Conservation (phyloP, 2,888 invertebrate genomes). For the Steinernema carpocapsae region DNA sequence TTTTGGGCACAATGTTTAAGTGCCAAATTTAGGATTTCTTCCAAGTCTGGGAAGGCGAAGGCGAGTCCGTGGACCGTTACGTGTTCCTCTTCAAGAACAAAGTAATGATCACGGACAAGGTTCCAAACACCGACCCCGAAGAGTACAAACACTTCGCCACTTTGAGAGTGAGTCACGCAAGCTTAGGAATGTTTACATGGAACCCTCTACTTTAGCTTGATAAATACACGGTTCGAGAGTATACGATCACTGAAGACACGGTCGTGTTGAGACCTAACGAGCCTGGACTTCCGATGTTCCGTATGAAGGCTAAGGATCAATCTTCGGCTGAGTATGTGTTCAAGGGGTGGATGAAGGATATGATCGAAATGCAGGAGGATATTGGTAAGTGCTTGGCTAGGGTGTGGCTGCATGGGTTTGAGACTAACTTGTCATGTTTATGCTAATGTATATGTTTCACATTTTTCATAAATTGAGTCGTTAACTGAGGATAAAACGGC, state of each 20-base stretch:
- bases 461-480: background rate
- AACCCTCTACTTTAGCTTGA: conserved; percentile 65
- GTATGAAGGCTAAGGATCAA: conserved; percentile 60
- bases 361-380: conserved; percentile 68
- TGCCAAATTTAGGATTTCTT: conserved; percentile 69
- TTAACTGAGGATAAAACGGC: too few species aligned
- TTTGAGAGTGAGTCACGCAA: conserved; percentile 27
- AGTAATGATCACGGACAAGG: conserved; percentile 66
- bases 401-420: too few species aligned
- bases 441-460: background rate
- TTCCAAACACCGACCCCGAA: conserved; percentile 54
- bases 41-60: conserved; percentile 69
- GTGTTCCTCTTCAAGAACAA: conserved; percentile 69
- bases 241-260: conserved; percentile 67
- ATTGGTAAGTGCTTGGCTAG: conserved; percentile 61
- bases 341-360: conserved; percentile 71
- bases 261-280: conserved; percentile 63
- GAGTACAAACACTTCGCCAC: conserved; percentile 47
- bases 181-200: conserved; percentile 24
- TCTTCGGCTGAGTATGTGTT: conserved; percentile 61
- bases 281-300: conserved; percentile 60
- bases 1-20: too few species aligned
- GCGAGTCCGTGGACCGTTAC: conserved; percentile 67
- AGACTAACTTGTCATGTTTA: conserved; percentile 26
- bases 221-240: conserved; percentile 69